These are phyloP conservation scores for Aramus guarauna DNA, from an alignment of 2,113 vertebrate species.

Conservation along the genomic window DNA sequence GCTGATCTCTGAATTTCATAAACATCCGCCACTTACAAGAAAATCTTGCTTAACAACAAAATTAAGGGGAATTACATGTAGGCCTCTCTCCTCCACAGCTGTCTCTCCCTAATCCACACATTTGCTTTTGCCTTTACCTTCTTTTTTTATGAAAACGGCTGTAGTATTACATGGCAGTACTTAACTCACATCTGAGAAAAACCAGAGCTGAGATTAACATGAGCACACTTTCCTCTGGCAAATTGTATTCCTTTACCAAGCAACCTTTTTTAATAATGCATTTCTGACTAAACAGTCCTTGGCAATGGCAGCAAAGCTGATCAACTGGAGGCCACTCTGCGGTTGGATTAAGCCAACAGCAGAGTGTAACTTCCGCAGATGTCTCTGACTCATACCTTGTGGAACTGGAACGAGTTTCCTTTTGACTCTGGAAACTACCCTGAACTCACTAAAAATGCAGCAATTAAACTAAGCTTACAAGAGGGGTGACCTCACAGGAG, in stretches of 20 bases:
- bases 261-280: not conserved
- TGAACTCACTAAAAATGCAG: not conserved
- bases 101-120: not conserved
- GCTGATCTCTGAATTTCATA: conserved; percentile 9
- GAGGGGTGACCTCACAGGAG: not conserved
- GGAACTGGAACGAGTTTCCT: conserved; percentile 37
- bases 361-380: conserved; percentile 31
- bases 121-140: not conserved
- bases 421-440: conserved; percentile 21
- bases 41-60: conserved; percentile 33
- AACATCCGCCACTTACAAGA: not conserved
- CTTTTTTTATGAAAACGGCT: not conserved
- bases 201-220: not conserved
- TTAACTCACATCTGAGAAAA: not conserved
- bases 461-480: not conserved
- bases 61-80: not conserved
- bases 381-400: conserved; percentile 57
- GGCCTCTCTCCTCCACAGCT: not conserved
- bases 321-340: conserved; percentile 3
- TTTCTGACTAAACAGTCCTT: conserved; percentile 34
- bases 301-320: conserved; percentile 29
- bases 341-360: conserved; percentile 25
- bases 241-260: conserved; percentile 5
- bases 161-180: not conserved
- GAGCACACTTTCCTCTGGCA: not conserved